Evolutionary conservation across 2,888 invertebrate species (phyloP), one percentile per base, ranked within the genome.

Genomic region (Smittia aterrima): DNA sequence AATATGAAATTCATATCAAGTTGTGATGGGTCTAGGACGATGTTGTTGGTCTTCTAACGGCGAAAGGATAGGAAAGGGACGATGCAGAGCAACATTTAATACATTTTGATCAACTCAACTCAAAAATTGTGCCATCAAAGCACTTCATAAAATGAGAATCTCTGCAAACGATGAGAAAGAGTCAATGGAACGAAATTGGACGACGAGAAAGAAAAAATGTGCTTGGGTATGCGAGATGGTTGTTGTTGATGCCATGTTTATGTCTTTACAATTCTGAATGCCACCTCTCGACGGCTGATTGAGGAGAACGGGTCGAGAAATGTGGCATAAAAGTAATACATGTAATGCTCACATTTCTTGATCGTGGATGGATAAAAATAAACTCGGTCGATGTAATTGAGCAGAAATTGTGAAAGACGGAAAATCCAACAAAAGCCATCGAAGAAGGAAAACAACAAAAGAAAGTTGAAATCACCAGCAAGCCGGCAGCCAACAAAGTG

Each of bases 61-160:
- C 9, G 22, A 11, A 4, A 4, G 9, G 58, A 58, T 9, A 18
- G 9, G n/a, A 13, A n/a, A 13, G n/a, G n/a, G 18, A 22, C 16
- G 58, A 58, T 20, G 9, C 20, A 18, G 18, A 6, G 58, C 58
- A 4, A 58, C 22, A 58, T 3, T 58, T 20, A 18, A 58, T 22
- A 58, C 58, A 18, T 20, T 58, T 58, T 58, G 58, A 58, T 58
- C 58, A 20, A 58, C 18, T 58, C 58, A 4, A 58, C 58, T 58
- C 9, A 58, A 58, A 58, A 58, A 58, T 58, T 58, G 58, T 58
- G 58, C 58, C 20, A 58, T 58, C 58, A 58, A 58, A 58, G 58
- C 58, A 58, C 58, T 58, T 58, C 58, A 58, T 58, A 58, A 58
- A 58, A 58, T 58, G 18, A 22, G 18, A 58, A 58, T 58, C 58